Conservation (phyloP, 2,113 vertebrate genomes). For the Clarias magur region DNA sequence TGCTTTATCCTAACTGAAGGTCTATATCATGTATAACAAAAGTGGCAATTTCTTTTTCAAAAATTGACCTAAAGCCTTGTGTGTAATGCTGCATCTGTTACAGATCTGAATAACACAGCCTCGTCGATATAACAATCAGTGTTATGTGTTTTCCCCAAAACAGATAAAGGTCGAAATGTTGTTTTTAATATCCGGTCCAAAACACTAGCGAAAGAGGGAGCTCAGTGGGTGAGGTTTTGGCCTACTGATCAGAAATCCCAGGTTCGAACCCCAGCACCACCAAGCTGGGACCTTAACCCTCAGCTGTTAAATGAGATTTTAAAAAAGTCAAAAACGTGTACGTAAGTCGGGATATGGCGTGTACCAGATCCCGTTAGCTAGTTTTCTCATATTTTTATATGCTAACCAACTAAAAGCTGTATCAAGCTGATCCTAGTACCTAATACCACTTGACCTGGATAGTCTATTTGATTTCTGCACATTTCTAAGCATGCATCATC, state of each 20-base stretch:
- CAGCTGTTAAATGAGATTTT: too few relatives aligned
- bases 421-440: neutral
- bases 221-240: too few relatives aligned
- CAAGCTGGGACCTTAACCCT: too few relatives aligned
- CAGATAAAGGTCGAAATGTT: neutral
- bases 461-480: neutral
- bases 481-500: neutral
- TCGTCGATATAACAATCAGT: neutral
- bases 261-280: too few relatives aligned
- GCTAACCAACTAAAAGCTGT: too few relatives aligned
- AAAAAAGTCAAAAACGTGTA: too few relatives aligned
- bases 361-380: neutral
- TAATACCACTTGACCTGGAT: neutral
- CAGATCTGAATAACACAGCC: neutral
- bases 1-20: too few relatives aligned
- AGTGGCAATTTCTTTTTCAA: too few relatives aligned
- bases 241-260: too few relatives aligned
- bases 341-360: too few relatives aligned
- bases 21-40: too few relatives aligned
- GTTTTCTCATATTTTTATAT: neutral
- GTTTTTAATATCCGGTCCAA: neutral
- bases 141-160: neutral
- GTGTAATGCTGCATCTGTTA: neutral
- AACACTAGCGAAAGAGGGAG: neutral
- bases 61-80: neutral